phyloP scores from a whole-genome alignment of 2,113 vertebrate species.

The Gnathonemus longibarbis region DNA sequence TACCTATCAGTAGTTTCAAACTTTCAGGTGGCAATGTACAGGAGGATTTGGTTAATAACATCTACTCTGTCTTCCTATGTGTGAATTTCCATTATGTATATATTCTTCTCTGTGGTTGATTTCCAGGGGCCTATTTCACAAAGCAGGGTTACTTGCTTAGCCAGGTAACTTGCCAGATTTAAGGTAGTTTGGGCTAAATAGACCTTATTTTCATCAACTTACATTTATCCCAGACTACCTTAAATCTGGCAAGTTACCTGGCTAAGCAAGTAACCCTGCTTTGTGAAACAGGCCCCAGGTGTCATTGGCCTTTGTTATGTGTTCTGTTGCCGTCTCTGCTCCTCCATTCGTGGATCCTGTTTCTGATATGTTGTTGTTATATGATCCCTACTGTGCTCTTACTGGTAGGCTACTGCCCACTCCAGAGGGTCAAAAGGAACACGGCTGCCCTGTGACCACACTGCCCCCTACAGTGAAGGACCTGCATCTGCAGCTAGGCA shows the following conservation, averaged over 20 bases:
- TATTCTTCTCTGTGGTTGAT: neutral
- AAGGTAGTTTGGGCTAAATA: too few species aligned
- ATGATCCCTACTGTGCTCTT: neutral
- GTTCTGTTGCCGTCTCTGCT: slow-evolving; percentile 2
- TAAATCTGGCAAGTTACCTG: too few species aligned
- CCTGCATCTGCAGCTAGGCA: slow-evolving; percentile 74
- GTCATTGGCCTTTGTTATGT: neutral
- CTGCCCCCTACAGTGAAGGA: slow-evolving; percentile 54
- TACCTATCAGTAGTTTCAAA: neutral
- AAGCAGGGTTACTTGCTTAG: too few species aligned
- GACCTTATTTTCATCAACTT: too few species aligned
- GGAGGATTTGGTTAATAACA: neutral
- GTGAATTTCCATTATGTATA: neutral
- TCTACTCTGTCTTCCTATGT: neutral
- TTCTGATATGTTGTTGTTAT: neutral
- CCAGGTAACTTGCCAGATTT: too few species aligned
- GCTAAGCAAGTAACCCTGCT: too few species aligned
- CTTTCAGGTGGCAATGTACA: neutral
- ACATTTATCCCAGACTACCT: too few species aligned
- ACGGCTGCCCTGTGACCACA: slow-evolving; percentile 13
- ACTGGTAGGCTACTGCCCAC: slow-evolving; percentile 46
- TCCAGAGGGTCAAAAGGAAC: slow-evolving; percentile 37
- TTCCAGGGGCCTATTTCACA: neutral
- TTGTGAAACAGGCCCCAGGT: neutral
- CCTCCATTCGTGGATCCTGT: neutral